These are phyloP conservation scores for Sarcophaga caerulescens DNA, from an alignment of 2,888 invertebrate species.

Conservation along the genomic window DNA sequence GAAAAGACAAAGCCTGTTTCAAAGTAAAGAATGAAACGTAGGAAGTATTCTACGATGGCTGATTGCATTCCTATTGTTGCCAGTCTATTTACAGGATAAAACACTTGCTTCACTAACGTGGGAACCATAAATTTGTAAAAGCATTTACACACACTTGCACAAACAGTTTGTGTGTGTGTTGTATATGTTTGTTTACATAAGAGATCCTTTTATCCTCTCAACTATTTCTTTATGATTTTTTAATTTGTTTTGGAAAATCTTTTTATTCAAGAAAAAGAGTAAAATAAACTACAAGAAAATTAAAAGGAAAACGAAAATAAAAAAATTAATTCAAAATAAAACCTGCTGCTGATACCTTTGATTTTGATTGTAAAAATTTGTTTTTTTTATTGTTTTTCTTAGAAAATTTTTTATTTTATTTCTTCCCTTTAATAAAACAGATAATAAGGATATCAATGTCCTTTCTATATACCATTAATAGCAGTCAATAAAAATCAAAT, in stretches of 20 bases:
- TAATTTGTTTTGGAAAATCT: slow-evolving; percentile 21
- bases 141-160: not conserved
- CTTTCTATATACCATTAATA: slow-evolving; percentile 8
- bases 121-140: slow-evolving; percentile 21
- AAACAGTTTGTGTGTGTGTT: not conserved
- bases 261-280: slow-evolving; percentile 33
- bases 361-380: slow-evolving; percentile 27
- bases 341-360: not conserved
- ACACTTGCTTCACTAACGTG: slow-evolving; percentile 51
- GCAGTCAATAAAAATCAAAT: slow-evolving; percentile 39
- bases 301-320: not conserved
- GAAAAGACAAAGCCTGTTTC: not conserved
- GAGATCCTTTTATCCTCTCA: not conserved
- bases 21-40: slow-evolving; percentile 13
- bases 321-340: not conserved
- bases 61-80: slow-evolving; percentile 15
- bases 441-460: slow-evolving; percentile 53
- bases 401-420: not conserved
- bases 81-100: not conserved
- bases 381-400: slow-evolving; percentile 20
- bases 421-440: not conserved
- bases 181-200: slow-evolving; percentile 10
- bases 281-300: not conserved
- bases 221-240: slow-evolving; percentile 19
- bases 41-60: not conserved